Evolutionary conservation across 1,140 invertebrate genomes (phyloP).

Genomic region (Listronotus oregonensis): DNA sequence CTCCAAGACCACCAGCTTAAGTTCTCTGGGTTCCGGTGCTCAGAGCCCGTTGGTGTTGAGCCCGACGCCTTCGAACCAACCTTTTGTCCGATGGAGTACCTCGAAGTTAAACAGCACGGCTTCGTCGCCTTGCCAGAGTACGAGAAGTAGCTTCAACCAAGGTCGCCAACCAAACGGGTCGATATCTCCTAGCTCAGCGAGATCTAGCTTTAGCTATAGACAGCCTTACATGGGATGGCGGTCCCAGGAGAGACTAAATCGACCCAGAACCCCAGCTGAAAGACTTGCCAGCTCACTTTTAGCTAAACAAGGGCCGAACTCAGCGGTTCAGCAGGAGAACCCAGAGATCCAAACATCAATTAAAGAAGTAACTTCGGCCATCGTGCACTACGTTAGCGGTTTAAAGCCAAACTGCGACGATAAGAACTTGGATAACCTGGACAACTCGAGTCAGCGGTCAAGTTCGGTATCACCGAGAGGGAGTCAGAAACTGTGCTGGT

Average conservation of each 20-base stretch:
- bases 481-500: conserved; percentile 74
- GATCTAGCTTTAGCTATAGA: conserved; percentile 67
- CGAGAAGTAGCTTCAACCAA: conserved; percentile 66
- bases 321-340: conserved; percentile 58
- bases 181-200: conserved; percentile 57
- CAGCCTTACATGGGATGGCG: conserved; percentile 89
- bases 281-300: conserved; percentile 70
- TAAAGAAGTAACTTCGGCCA: conserved; percentile 91
- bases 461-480: conserved; percentile 55
- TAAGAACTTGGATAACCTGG: conserved; percentile 36
- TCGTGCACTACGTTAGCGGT: conserved; percentile 87
- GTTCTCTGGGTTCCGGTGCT: conserved; percentile 54
- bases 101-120: conserved; percentile 79
- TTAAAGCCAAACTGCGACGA: conserved; percentile 61
- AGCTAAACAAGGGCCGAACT: conserved; percentile 54
- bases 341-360: conserved; percentile 87
- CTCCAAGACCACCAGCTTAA: conserved; percentile 53
- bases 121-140: conserved; percentile 68
- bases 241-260: conserved; percentile 79
- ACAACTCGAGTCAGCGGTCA: conserved; percentile 44
- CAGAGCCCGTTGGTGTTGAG: conserved; percentile 52
- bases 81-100: conserved; percentile 83
- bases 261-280: conserved; percentile 82
- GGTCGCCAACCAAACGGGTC: conserved; percentile 53
- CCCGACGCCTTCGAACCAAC: conserved; percentile 50